Conservation (phyloP, 2,797 vertebrate genomes). For the Falco novaeseelandiae region DNA sequence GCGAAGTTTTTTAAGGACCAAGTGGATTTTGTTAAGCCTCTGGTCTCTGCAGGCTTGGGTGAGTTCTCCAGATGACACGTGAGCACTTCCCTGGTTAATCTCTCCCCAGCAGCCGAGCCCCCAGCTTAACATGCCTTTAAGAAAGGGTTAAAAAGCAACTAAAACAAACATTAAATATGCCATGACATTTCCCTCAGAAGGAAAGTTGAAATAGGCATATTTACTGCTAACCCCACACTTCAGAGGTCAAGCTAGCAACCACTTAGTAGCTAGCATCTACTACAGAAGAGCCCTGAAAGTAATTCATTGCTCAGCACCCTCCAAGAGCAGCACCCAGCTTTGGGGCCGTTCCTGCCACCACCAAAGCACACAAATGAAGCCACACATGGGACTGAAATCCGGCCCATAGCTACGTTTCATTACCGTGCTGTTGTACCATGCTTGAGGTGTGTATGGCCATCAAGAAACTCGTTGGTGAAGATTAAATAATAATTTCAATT, state of each 20-base stretch:
- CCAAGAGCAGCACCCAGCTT: background rate
- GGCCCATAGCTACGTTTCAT: background rate
- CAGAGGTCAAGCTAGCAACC: background rate
- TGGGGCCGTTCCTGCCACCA: background rate
- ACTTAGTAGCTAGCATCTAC: background rate
- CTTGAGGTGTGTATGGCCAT: background rate
- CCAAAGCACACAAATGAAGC: background rate
- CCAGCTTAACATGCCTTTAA: background rate
- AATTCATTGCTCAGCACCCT: background rate
- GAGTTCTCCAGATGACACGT: background rate
- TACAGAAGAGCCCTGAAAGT: background rate
- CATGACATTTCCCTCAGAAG: background rate
- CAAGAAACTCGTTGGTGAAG: background rate
- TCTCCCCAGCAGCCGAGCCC: background rate
- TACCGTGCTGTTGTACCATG: background rate
- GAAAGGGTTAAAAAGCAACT: conserved; percentile 36
- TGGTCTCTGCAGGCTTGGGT: background rate
- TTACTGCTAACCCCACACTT: background rate
- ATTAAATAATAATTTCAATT: background rate
- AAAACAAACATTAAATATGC: background rate
- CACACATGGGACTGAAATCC: background rate
- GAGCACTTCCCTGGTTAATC: background rate
- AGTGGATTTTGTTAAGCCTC: background rate
- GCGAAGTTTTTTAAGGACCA: background rate
- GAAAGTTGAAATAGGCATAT: background rate